Evolutionary conservation across 2,797 vertebrate species (phyloP).

Genomic region (Chromobotia macracanthus): DNA sequence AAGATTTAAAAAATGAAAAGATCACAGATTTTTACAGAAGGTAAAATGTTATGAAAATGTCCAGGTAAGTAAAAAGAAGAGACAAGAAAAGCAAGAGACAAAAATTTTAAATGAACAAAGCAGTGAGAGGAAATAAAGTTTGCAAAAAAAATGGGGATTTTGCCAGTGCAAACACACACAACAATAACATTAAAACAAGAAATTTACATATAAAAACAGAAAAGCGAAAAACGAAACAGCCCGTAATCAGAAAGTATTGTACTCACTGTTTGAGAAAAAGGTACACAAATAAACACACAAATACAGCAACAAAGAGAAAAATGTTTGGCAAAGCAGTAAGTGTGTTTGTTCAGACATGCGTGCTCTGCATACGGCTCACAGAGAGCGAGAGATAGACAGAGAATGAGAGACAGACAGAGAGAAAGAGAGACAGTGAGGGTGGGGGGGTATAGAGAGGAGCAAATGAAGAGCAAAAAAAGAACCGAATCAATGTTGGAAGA

Average conservation of each 20-base stretch:
- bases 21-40: constrained; percentile 21
- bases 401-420: constrained; percentile 57
- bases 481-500: constrained; percentile 83
- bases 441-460: constrained; percentile 50
- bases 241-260: constrained; percentile 66
- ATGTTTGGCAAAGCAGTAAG: constrained; percentile 77
- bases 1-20: constrained; percentile 41
- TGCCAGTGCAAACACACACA: constrained; percentile 33
- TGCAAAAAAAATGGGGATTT: constrained; percentile 40
- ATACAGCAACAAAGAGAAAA: constrained; percentile 68
- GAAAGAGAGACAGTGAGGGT: constrained; percentile 56
- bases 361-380: constrained; percentile 76
- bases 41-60: constrained; percentile 15
- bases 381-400: constrained; percentile 61
- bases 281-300: constrained; percentile 59
- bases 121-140: constrained; percentile 2
- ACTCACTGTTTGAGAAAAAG: constrained; percentile 64
- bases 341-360: constrained; percentile 82
- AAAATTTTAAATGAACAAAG: constrained; percentile 28
- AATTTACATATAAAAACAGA: constrained; percentile 21
- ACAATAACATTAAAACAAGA: constrained; percentile 21
- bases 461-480: constrained; percentile 61
- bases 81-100: constrained; percentile 19
- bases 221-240: constrained; percentile 52
- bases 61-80: constrained; percentile 32